Percentiles rank a stretch among this genome's conserved stretches.
These are phyloP conservation scores for Eidolon helvum DNA, from an alignment of 2,113 vertebrate species.

Conservation along the genomic window DNA sequence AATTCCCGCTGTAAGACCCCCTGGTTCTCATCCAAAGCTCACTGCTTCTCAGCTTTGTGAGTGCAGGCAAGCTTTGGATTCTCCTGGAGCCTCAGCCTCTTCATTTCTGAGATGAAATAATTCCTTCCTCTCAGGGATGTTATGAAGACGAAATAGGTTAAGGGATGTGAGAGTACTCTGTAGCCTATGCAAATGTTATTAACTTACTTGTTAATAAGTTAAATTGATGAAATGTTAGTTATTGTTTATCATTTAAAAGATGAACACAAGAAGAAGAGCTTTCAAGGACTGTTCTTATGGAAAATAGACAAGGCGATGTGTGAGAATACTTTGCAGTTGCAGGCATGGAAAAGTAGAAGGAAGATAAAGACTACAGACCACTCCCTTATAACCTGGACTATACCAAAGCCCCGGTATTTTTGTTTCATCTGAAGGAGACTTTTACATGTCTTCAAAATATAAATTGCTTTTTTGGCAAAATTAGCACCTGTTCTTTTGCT, in stretches of 20 bases:
- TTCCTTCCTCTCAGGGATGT: neutral
- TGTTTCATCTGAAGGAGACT: neutral
- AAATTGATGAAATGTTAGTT: neutral
- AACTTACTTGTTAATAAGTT: neutral
- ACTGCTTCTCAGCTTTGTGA: neutral
- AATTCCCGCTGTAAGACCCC: neutral
- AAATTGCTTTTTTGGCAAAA: neutral
- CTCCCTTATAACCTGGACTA: neutral
- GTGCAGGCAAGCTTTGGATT: neutral
- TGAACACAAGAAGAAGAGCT: neutral
- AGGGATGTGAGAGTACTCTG: neutral
- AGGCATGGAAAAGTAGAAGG: neutral
- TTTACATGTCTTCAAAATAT: neutral
- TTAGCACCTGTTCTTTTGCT: neutral
- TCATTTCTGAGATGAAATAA: neutral
- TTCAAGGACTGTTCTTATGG: neutral
- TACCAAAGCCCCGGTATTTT: neutral
- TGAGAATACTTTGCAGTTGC: neutral
- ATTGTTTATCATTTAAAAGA: neutral
- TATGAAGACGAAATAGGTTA: neutral
- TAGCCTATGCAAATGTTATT: neutral
- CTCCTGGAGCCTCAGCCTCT: neutral
- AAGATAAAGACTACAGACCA: neutral
- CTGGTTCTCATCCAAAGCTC: neutral
- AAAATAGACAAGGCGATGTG: neutral